Evolutionary conservation across 1,140 invertebrate genomes (phyloP).

Genomic region (Acromyrmex echinatior): DNA sequence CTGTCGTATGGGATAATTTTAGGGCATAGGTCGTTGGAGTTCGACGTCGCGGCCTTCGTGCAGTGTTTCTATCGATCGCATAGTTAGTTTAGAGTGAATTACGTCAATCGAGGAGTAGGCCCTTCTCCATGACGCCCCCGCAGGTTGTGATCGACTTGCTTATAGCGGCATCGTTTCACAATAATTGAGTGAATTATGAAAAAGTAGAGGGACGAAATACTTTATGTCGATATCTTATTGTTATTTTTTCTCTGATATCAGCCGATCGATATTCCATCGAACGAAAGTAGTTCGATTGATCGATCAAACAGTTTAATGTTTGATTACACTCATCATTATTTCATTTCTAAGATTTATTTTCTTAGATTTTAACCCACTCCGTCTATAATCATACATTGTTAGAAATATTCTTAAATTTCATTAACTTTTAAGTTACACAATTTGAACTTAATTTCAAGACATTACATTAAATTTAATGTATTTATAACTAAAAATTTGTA

Average conservation of each 20-base stretch:
- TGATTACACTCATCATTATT: neutral
- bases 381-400: no score
- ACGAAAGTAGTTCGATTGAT: neutral
- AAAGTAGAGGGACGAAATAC: neutral
- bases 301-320: neutral
- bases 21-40: constrained; percentile 15
- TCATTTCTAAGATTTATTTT: neutral
- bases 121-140: constrained; percentile 49
- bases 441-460: no score
- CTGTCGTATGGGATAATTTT: constrained; percentile 41
- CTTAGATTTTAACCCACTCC: neutral
- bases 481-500: no score
- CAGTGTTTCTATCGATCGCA: constrained; percentile 44
- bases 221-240: constrained; percentile 30
- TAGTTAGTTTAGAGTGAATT: constrained; percentile 58
- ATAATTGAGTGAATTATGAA: constrained; percentile 62
- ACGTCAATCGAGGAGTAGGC: constrained; percentile 55
- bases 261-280: constrained; percentile 20
- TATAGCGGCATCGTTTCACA: constrained; percentile 18
- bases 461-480: no score
- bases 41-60: constrained; percentile 37
- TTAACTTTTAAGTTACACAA: no score
- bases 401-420: no score
- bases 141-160: constrained; percentile 10
- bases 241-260: neutral